Conservation (phyloP, 2,113 vertebrate genomes). For the Peucedramus taeniatus region DNA sequence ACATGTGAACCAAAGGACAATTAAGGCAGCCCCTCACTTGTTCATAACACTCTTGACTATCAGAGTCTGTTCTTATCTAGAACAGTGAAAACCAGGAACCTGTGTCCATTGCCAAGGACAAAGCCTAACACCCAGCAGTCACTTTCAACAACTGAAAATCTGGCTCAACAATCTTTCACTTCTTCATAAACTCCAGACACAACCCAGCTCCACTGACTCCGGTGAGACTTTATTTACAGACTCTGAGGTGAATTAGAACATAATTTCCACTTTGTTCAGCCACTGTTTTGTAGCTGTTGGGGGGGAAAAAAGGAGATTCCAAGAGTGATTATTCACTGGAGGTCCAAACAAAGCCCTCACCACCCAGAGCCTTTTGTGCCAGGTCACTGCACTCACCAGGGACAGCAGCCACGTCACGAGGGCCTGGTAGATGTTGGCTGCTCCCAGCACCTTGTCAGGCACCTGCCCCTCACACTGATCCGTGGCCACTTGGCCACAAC, state of each 20-base stretch:
- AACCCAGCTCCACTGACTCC: not conserved
- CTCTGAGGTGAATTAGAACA: not conserved
- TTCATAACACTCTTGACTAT: not conserved
- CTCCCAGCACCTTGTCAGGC: not conserved
- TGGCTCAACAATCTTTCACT: not conserved
- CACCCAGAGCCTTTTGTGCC: not conserved
- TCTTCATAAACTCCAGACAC: not conserved
- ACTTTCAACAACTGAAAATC: not conserved
- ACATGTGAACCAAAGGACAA: not conserved
- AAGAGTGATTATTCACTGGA: not conserved
- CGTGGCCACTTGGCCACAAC: slow-evolving; percentile 55
- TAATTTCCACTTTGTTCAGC: not conserved
- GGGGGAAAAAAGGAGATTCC: not conserved
- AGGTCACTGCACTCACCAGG: slow-evolving; percentile 65
- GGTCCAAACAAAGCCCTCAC: not conserved
- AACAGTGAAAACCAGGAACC: not conserved
- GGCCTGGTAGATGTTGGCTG: slow-evolving; percentile 59
- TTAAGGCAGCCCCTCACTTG: not conserved
- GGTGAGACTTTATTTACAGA: not conserved
- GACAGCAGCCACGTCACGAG: slow-evolving; percentile 72
- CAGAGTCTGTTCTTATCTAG: not conserved
- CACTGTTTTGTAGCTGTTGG: not conserved
- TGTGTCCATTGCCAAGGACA: not conserved
- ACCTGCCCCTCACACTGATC: not conserved
- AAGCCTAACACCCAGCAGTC: not conserved